phyloP scores from a whole-genome alignment of 2,888 invertebrate species.

The Apodemia mormo region DNA sequence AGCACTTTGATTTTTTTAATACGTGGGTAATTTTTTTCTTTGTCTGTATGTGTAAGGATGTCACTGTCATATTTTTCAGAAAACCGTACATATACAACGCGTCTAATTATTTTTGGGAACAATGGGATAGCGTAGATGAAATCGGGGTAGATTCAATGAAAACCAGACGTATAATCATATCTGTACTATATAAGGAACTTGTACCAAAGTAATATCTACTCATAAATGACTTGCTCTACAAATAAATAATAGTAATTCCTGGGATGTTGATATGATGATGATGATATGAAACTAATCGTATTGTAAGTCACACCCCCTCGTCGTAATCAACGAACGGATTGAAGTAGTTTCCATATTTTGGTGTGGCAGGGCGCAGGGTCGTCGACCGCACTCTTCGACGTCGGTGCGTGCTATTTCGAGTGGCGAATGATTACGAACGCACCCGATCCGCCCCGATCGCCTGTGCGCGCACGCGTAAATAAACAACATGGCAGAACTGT shows the following conservation, averaged over 20 bases:
- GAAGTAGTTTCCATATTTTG: constrained; percentile 74
- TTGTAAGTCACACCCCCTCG: constrained; percentile 31
- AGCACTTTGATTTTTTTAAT: no score
- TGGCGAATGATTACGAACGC: constrained; percentile 61
- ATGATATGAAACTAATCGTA: not conserved
- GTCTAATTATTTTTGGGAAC: no score
- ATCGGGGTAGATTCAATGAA: no score
- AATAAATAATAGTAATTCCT: not conserved
- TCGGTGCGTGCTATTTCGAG: constrained; percentile 78
- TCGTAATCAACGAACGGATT: constrained; percentile 48
- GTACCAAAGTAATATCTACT: no score
- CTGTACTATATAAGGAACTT: no score
- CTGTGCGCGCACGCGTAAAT: constrained; percentile 70
- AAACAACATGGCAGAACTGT: constrained; percentile 79
- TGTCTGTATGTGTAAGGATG: no score
- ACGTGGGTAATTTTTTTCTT: no score
- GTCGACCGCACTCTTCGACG: constrained; percentile 72
- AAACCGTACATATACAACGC: no score
- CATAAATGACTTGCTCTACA: not conserved
- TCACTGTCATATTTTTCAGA: no score
- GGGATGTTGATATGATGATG: not conserved
- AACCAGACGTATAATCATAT: no score
- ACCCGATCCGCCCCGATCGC: constrained; percentile 63
- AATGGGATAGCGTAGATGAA: no score
- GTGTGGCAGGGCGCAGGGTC: constrained; percentile 73